These are phyloP conservation scores for Sclerurus mexicanus DNA, from an alignment of 2,113 vertebrate species.

Conservation along the genomic window DNA sequence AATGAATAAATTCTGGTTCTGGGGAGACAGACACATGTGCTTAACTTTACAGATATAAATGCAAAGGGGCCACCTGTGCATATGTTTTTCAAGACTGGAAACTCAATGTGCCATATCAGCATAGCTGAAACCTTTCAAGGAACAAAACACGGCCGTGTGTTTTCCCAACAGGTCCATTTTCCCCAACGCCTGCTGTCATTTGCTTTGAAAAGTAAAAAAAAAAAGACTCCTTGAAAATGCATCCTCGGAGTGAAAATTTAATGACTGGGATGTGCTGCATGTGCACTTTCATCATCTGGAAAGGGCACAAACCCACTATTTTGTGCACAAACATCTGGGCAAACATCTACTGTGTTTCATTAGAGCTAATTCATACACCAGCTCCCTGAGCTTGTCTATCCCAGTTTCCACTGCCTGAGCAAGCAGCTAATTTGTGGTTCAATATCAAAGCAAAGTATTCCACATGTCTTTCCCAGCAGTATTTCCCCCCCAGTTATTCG, in stretches of 20 bases:
- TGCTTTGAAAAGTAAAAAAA: not conserved
- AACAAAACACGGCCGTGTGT: not conserved
- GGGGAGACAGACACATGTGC: not conserved
- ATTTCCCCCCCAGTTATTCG: not conserved
- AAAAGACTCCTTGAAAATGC: not conserved
- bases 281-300: not conserved
- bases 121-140: not conserved
- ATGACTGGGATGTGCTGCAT: fast-evolving
- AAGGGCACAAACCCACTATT: not conserved
- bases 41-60: not conserved
- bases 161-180: not conserved
- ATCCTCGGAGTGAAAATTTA: not conserved
- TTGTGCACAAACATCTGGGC: not conserved
- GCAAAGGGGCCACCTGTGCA: not conserved
- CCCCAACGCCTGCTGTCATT: not conserved
- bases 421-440: not conserved
- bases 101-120: not conserved
- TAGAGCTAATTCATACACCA: not conserved
- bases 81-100: not conserved
- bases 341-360: not conserved
- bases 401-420: not conserved
- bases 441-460: not conserved
- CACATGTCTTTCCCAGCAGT: fast-evolving
- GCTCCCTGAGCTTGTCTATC: not conserved
- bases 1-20: not conserved